phyloP scores from a whole-genome alignment of 2,888 invertebrate species.

The Caenorhabditis uteleia region DNA sequence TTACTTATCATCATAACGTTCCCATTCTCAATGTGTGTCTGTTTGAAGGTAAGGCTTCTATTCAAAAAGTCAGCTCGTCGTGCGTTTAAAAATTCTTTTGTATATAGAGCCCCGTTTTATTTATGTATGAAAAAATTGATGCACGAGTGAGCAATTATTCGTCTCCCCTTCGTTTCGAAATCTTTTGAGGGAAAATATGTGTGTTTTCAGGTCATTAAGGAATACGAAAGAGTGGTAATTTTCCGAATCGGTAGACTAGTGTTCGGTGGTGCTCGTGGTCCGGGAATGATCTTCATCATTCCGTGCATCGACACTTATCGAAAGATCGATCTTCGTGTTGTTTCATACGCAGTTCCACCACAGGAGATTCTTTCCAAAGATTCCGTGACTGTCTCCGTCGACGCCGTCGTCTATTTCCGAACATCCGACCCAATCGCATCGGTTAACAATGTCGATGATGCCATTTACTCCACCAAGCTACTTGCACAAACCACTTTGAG shows the following conservation, averaged over 20 bases:
- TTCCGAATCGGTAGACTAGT: slow-evolving; percentile 83
- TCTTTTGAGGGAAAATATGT: not conserved
- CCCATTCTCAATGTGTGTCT: slow-evolving; percentile 69
- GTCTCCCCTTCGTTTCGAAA: not conserved
- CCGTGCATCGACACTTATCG: slow-evolving; percentile 90
- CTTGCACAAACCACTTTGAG: slow-evolving; percentile 73
- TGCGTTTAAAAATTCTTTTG: too few species aligned
- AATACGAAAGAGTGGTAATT: slow-evolving; percentile 81
- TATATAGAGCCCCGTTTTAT: not conserved
- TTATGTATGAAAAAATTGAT: too few species aligned
- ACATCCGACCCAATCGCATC: slow-evolving; percentile 64
- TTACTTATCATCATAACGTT: slow-evolving; percentile 67
- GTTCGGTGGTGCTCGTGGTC: slow-evolving; percentile 80
- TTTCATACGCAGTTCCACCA: slow-evolving; percentile 69
- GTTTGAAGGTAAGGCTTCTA: slow-evolving; percentile 60
- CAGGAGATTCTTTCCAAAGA: slow-evolving; percentile 70
- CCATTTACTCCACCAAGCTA: slow-evolving; percentile 79
- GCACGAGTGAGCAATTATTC: not conserved
- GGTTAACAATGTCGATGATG: slow-evolving; percentile 71
- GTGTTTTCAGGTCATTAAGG: slow-evolving; percentile 68
- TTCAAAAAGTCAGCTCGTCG: too few species aligned
- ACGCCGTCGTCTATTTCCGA: slow-evolving; percentile 68
- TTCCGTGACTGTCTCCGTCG: slow-evolving; percentile 67
- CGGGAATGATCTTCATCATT: slow-evolving; percentile 89
- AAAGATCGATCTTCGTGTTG: slow-evolving; percentile 84